These are phyloP conservation scores for Gouania willdenowi DNA, from an alignment of 2,797 vertebrate genomes.

Conservation along the genomic window DNA sequence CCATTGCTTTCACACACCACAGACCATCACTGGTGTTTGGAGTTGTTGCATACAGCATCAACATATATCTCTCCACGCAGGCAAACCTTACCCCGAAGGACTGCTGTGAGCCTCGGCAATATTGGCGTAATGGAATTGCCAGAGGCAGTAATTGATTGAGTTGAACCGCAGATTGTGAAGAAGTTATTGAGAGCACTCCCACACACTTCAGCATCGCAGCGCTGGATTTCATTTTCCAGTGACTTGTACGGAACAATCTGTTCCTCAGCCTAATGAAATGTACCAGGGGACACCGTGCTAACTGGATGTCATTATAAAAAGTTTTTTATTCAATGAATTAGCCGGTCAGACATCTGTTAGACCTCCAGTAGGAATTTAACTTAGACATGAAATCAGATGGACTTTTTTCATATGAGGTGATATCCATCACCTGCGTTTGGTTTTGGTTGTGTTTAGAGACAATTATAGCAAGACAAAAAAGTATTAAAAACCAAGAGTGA, in stretches of 20 bases:
- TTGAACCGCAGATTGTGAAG: slow-evolving; percentile 17
- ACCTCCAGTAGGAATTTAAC: slow-evolving; percentile 54
- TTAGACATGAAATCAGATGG: slow-evolving; percentile 56
- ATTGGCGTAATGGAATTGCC: slow-evolving; percentile 30
- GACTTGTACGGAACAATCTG: slow-evolving; percentile 37
- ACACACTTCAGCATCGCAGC: slow-evolving; percentile 6
- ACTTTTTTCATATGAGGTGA: slow-evolving; percentile 55
- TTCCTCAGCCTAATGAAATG: slow-evolving; percentile 31
- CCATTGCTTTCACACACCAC: slow-evolving; percentile 30
- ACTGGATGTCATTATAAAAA: slow-evolving; percentile 54
- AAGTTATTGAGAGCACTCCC: slow-evolving; percentile 24
- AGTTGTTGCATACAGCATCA: slow-evolving; percentile 10
- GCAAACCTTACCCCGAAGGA: slow-evolving; percentile 12
- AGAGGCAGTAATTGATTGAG: slow-evolving; percentile 31
- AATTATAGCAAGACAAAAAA: too few relatives aligned
- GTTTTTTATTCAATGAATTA: slow-evolving; percentile 59
- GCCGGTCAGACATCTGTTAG: slow-evolving; percentile 65
- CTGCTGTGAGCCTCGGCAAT: background rate
- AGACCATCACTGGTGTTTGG: slow-evolving; percentile 27
- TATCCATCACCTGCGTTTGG: slow-evolving; percentile 66
- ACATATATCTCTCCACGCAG: slow-evolving; percentile 31
- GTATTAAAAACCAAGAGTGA: too few relatives aligned
- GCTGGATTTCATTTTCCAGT: slow-evolving; percentile 29
- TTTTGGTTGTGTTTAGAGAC: slow-evolving; percentile 49
- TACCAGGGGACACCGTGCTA: slow-evolving; percentile 38